Percentiles rank a stretch among this genome's conserved stretches.
Evolutionary conservation across 1,140 invertebrate genomes (phyloP).

Genomic region (Scaptomyza hsui): DNA sequence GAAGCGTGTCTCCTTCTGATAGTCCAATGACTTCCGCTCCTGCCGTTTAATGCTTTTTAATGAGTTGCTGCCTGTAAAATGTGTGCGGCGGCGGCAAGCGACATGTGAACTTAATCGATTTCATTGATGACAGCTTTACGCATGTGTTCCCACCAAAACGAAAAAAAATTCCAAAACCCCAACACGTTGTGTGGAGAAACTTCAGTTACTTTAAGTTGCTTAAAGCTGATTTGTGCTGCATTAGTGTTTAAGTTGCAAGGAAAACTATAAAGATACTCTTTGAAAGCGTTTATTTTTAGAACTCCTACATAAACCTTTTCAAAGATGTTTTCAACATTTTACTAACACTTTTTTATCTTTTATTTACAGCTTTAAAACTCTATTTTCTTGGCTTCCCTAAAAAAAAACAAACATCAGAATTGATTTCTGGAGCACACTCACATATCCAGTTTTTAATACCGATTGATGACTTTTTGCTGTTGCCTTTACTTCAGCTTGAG

Average conservation of each 20-base stretch:
- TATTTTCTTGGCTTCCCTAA: too few relatives aligned
- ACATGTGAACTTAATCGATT: conserved; percentile 68
- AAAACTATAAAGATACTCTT: too few relatives aligned
- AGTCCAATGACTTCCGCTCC: conserved; percentile 77
- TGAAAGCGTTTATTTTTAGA: too few relatives aligned
- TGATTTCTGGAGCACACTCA: conserved; percentile 24
- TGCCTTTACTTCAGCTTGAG: not conserved
- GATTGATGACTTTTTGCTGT: conserved; percentile 47
- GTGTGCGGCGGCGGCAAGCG: not conserved
- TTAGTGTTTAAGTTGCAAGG: not conserved
- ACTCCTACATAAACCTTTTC: too few relatives aligned
- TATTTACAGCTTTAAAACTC: too few relatives aligned
- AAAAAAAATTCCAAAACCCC: not conserved
- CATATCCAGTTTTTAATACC: conserved; percentile 10
- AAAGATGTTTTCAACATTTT: too few relatives aligned
- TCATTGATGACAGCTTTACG: conserved; percentile 52
- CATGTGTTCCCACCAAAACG: conserved; percentile 19
- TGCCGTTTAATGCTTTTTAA: conserved; percentile 81
- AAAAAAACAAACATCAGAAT: not conserved
- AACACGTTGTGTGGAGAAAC: too few relatives aligned
- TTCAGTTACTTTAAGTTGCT: too few relatives aligned
- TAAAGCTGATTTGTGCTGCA: too few relatives aligned
- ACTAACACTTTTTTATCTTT: too few relatives aligned
- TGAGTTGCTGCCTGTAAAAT: conserved; percentile 57
- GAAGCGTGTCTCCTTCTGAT: conserved; percentile 74